Conservation (phyloP, 2,797 vertebrate species). For the Melanitta fusca region DNA sequence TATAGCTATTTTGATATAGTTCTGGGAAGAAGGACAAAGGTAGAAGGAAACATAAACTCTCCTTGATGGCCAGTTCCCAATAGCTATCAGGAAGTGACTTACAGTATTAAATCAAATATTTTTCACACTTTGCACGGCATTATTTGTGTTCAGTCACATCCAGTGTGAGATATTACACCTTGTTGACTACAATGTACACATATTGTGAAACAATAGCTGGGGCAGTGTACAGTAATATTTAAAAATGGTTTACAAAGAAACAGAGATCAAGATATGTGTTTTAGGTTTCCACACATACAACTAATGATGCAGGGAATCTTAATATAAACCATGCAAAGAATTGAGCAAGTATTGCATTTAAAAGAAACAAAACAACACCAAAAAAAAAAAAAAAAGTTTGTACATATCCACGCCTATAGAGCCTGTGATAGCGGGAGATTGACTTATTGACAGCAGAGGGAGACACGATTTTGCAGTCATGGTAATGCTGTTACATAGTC, state of each 20-base stretch:
- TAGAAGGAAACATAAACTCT: conserved; percentile 3
- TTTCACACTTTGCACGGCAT: conserved; percentile 12
- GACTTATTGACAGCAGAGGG: background rate
- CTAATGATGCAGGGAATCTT: background rate
- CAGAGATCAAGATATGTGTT: background rate
- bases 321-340: background rate
- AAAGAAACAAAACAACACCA: no score
- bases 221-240: background rate
- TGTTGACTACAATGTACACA: background rate
- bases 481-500: background rate
- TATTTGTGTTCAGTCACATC: conserved; percentile 26
- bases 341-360: background rate
- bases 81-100: conserved; percentile 27
- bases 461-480: background rate
- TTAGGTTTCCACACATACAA: background rate
- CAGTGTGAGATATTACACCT: background rate
- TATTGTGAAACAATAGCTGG: background rate
- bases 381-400: background rate
- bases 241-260: background rate
- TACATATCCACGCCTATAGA: background rate
- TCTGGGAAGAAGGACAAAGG: background rate
- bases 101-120: conserved; percentile 28
- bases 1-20: background rate
- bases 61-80: background rate
- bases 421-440: background rate